phyloP scores from a whole-genome alignment of 2,113 vertebrate genomes.

The Salvelinus sp. region DNA sequence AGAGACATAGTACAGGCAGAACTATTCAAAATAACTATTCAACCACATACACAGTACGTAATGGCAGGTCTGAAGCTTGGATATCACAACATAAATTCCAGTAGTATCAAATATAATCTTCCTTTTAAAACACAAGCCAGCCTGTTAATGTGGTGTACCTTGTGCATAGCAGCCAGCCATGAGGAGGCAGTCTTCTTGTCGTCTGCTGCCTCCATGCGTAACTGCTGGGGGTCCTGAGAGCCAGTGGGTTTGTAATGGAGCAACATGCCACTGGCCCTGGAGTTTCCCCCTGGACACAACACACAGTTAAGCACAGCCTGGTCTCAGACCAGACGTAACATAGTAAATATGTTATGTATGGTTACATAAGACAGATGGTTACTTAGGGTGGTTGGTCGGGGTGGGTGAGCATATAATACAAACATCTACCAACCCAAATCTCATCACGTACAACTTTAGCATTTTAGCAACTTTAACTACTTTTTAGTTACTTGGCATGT shows the following conservation, averaged over 20 bases:
- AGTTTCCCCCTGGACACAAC: constrained; percentile 71
- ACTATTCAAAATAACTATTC: neutral
- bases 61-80: neutral
- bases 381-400: too few species aligned
- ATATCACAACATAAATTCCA: too few species aligned
- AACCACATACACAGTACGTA: neutral
- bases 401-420: too few species aligned
- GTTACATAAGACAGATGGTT: too few species aligned
- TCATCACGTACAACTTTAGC: too few species aligned
- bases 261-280: constrained; percentile 84
- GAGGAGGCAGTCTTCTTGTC: constrained; percentile 81
- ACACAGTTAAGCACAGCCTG: constrained; percentile 30
- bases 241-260: constrained; percentile 82
- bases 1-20: neutral
- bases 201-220: constrained; percentile 81
- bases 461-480: too few species aligned
- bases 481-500: too few species aligned
- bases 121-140: too few species aligned
- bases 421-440: too few species aligned
- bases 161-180: constrained; percentile 91
- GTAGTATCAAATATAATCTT: too few species aligned
- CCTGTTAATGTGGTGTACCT: neutral
- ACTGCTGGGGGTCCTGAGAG: constrained; percentile 74
- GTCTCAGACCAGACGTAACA: too few species aligned
- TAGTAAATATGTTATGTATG: too few species aligned